These are phyloP conservation scores for Sycophaga agraensis DNA, from an alignment of 1,140 invertebrate species.

Conservation along the genomic window DNA sequence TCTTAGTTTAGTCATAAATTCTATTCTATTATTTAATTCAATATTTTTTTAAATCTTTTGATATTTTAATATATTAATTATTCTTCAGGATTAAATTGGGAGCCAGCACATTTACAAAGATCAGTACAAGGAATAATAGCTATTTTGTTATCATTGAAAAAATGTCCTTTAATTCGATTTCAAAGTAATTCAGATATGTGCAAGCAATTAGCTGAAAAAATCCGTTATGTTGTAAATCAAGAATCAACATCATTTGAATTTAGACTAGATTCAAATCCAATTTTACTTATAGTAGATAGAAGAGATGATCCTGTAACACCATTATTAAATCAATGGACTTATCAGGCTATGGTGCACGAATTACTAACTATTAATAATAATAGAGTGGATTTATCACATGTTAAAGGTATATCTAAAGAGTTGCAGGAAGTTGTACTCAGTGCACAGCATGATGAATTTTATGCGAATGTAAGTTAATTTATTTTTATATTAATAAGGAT, in stretches of 20 bases:
- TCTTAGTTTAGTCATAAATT: too few relatives aligned
- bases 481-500: too few relatives aligned
- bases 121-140: constrained; percentile 83
- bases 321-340: constrained; percentile 98
- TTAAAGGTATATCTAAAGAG: constrained; percentile 84
- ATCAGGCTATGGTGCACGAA: constrained; percentile 99
- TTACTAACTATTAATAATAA: constrained; percentile 93
- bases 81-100: constrained; percentile 70
- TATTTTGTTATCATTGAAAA: constrained; percentile 88
- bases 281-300: constrained; percentile 87
- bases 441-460: constrained; percentile 97
- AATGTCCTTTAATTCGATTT: constrained; percentile 88
- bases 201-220: constrained; percentile 80
- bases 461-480: constrained; percentile 71
- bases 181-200: constrained; percentile 86
- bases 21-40: too few relatives aligned
- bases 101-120: constrained; percentile 70
- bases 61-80: not conserved
- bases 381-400: constrained; percentile 83
- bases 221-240: constrained; percentile 81
- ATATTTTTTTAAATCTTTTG: too few relatives aligned
- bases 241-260: constrained; percentile 88
- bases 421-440: constrained; percentile 91
- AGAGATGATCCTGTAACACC: constrained; percentile 95
- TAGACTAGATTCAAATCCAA: constrained; percentile 71